Base-by-base conservation (phyloP, 2,797 vertebrate species). In the Falco biarmicus region DNA sequence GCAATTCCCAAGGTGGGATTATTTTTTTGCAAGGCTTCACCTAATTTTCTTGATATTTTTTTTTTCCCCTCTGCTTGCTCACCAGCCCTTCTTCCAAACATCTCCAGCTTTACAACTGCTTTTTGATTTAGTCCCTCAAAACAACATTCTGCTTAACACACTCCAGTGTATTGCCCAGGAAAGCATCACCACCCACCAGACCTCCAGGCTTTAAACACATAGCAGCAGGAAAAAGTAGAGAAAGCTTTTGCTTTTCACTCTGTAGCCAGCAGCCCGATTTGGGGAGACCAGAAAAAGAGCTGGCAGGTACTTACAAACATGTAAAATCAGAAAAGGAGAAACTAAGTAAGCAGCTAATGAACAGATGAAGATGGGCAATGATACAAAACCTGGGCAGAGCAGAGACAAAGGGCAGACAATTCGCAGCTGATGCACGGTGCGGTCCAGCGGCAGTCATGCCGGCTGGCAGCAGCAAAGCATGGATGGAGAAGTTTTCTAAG, bases 1-100 rank as follows among this genome's bases (percentile, higher is more conserved):
- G 82, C 87, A 96, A 80, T 93, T 97, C 88, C 82, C 96, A 96
- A 79, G 86, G 92, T 90, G 91, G 60, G 64, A 84, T 77, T 91
- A 41, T 84, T 82, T 89, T 92, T 82, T 95, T 89, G 47, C 81
- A 86, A 51, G 56, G 82, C 79, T 93, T 96, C 84, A 94, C 84
- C 84, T 87, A 92, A 91, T 95, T 95, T 93, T 89, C 81, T 89
- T 78, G 63, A 26, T 47, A 22, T 51, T 37, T 61, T 53, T 37
- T 37, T n/a, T 34, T 11, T 2, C 2, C 18, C 29, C 74, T 16
- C 22, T 0, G 2, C 66, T 87, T 2, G 0, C 26, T 91, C n/a
- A 48, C 10, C 66, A 80, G 75, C 39, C 61, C 17, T 74, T 32
- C 51, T 69, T 79, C 71, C 69, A 75, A 87, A 65, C 41, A 26